Evolutionary conservation across 2,888 invertebrate species (phyloP).

Genomic region (Reticulitermes lucifugus): DNA sequence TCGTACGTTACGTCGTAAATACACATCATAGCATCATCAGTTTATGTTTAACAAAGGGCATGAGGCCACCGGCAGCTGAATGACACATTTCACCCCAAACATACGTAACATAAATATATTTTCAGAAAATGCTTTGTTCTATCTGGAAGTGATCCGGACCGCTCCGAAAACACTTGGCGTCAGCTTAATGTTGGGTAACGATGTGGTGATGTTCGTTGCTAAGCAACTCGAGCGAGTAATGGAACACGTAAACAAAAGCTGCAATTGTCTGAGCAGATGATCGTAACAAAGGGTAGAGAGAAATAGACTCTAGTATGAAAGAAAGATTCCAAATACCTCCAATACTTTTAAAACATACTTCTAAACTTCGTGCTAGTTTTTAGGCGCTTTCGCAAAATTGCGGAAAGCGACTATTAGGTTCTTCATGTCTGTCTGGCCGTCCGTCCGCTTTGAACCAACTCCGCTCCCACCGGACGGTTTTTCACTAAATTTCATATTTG

Average conservation of each 20-base stretch:
- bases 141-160: no score
- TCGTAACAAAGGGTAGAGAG: background rate
- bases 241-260: background rate
- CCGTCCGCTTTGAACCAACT: no score
- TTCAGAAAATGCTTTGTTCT: background rate
- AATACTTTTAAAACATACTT: background rate
- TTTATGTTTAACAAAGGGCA: background rate
- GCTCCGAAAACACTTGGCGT: no score
- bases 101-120: background rate
- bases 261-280: constrained; percentile 1
- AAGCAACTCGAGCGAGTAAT: background rate
- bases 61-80: background rate
- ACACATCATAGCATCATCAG: background rate
- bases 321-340: background rate
- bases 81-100: background rate
- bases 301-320: background rate
- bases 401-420: no score
- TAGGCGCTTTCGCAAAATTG: no score
- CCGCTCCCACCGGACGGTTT: no score
- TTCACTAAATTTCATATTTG: no score
- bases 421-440: no score
- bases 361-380: background rate
- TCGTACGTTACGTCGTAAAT: no score
- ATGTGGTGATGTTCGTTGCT: background rate
- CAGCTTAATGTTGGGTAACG: no score